Base-by-base conservation (phyloP, 2,888 invertebrate species). In the Omphaloscelis lunosa region DNA sequence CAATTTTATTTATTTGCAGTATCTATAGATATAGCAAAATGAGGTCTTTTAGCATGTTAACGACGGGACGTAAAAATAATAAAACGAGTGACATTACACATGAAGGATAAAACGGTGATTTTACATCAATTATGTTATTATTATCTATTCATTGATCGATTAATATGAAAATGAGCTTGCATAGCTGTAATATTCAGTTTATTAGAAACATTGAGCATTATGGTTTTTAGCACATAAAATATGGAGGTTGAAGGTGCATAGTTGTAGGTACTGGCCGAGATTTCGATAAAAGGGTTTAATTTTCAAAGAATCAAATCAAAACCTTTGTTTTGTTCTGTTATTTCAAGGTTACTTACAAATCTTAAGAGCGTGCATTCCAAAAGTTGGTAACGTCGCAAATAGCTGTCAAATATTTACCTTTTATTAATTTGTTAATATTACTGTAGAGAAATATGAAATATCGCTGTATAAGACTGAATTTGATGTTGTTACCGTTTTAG, bases 81-180 rank as follows among this genome's bases (percentile, higher is more conserved):
- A 85, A 77, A 65, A 53, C 77, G 59, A 80, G 77, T 88, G 80
- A 84, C 81, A 87, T 84, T 87, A 87, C 51, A 62, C 70, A 29
- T 79, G 84, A 88, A 87, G 88, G 88, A 90, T 89, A 87, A 89
- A 85, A 72, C 75, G 73, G 71, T 41, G 69, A 84, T 83, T 88
- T 88, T 77, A 89, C 83, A 85, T 89, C 79, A 83, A 86, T 86
- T 84, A 80, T 73, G 78, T 75, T 80, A 45, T 58, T 75, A 79
- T 77, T 62, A 74, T 76, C 63, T 78, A 83, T 85, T 86, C 45
- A 80, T 79, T 76, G 65, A 82, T 61, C 84, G 72, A 89, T 89
- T 87, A 79, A 85, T 85, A 90, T 89, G 84, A 83, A 88, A 90
- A 90, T 87, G 48, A 82, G 75, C 75, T 58, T 76, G 83, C 72